phyloP scores from a whole-genome alignment of 2,888 invertebrate species.

The Dryocosmus kuriphilus region DNA sequence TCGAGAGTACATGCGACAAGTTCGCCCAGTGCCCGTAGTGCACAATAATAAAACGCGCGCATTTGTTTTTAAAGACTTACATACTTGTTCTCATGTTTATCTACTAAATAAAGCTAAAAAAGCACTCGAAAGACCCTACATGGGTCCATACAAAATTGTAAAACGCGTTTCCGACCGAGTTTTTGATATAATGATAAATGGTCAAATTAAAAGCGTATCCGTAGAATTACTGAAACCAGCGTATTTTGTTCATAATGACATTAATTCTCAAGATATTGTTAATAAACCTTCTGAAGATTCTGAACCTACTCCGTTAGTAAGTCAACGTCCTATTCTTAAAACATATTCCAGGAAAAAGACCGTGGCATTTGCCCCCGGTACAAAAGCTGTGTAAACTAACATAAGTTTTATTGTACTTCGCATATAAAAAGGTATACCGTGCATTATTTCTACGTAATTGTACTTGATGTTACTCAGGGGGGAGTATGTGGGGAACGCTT shows the following conservation, averaged over 20 bases:
- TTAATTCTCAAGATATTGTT: not conserved
- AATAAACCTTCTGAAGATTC: not conserved
- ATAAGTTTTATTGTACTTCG: no score
- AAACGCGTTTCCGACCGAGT: slow-evolving; percentile 42
- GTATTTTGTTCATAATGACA: not conserved
- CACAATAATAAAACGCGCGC: no score
- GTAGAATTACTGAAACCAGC: slow-evolving; percentile 50
- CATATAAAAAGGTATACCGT: no score
- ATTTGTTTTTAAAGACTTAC: slow-evolving; percentile 49
- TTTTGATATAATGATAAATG: slow-evolving; percentile 41
- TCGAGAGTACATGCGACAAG: no score
- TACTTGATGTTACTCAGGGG: no score
- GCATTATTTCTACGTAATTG: no score
- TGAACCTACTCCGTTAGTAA: not conserved
- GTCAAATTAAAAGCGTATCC: slow-evolving; percentile 26
- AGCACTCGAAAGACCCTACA: slow-evolving; percentile 57
- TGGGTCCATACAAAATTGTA: slow-evolving; percentile 56
- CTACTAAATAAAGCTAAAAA: slow-evolving; percentile 42
- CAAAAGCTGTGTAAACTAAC: no score
- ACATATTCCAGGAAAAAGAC: no score
- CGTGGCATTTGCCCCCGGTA: no score
- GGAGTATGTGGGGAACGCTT: no score
- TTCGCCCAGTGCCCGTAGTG: no score
- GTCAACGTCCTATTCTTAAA: no score
- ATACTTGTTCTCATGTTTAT: slow-evolving; percentile 52